Percentiles rank a stretch among this genome's conserved stretches.
Conservation (phyloP, 2,797 vertebrate genomes). For the Leucoraja ocellata region DNA sequence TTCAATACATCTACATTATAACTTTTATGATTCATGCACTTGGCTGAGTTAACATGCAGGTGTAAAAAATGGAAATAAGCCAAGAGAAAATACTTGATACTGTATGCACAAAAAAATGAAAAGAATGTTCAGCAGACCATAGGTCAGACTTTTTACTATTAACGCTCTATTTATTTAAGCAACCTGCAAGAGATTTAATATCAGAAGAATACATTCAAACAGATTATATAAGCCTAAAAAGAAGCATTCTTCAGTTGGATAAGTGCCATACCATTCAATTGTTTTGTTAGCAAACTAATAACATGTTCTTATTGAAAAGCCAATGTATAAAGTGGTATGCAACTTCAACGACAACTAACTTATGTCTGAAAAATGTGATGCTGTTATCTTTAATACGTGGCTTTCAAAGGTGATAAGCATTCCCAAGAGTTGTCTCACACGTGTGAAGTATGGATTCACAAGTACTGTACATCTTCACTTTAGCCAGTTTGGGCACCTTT, state of each 20-base stretch:
- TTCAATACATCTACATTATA: background rate
- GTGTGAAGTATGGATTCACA: background rate
- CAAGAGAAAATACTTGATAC: conserved; percentile 52
- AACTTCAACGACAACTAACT: background rate
- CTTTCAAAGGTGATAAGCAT: background rate
- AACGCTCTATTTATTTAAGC: conserved; percentile 48
- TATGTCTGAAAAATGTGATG: background rate
- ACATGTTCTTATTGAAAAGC: conserved; percentile 28
- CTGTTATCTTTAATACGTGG: background rate
- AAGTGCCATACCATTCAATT: conserved; percentile 47
- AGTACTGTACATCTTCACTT: background rate
- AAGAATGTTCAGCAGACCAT: conserved; percentile 50
- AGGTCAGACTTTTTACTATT: conserved; percentile 55
- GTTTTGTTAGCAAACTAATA: conserved; percentile 44
- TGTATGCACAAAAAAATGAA: conserved; percentile 49
- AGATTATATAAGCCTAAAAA: conserved; percentile 13
- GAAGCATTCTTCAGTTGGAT: conserved; percentile 43
- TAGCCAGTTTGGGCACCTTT: background rate
- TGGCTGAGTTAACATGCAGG: conserved; percentile 54
- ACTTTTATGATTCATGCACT: conserved; percentile 49
- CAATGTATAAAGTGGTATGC: background rate
- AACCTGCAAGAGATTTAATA: conserved; percentile 51
- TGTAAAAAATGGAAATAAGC: conserved; percentile 55
- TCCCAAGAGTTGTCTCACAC: background rate
- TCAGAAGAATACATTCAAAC: conserved; percentile 44